Conservation (phyloP, 1,140 invertebrate genomes). For the Rhyzopertha dominica region DNA sequence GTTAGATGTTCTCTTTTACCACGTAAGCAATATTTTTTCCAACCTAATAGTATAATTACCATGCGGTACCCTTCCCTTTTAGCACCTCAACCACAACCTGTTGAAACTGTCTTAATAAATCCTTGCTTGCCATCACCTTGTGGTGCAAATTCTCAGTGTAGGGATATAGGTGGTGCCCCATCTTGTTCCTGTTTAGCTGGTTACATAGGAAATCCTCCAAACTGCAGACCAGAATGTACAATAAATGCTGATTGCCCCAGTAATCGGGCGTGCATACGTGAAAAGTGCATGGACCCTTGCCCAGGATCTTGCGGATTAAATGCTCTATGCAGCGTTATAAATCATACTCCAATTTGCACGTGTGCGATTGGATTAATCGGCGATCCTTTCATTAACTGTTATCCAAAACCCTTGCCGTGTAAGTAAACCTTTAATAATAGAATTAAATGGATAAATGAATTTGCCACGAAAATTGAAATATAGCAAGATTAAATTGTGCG, state of each 20-base stretch:
- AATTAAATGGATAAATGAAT: too few relatives aligned
- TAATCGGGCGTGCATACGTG: slow-evolving; percentile 54
- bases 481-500: too few relatives aligned
- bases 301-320: slow-evolving; percentile 60
- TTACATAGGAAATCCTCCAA: slow-evolving; percentile 51
- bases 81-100: slow-evolving; percentile 39
- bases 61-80: slow-evolving; percentile 26
- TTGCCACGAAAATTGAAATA: too few relatives aligned
- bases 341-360: slow-evolving; percentile 58
- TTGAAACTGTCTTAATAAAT: slow-evolving; percentile 45
- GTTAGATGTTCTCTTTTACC: slow-evolving; percentile 47
- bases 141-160: slow-evolving; percentile 65
- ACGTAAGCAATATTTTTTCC: slow-evolving; percentile 18
- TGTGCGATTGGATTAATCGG: slow-evolving; percentile 59
- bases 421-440: too few relatives aligned
- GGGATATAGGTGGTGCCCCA: slow-evolving; percentile 54
- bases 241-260: slow-evolving; percentile 66
- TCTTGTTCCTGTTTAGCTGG: slow-evolving; percentile 57
- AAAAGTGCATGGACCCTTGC: slow-evolving; percentile 63
- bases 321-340: slow-evolving; percentile 56
- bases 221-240: slow-evolving; percentile 63
- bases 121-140: slow-evolving; percentile 72
- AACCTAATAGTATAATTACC: background rate
- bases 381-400: slow-evolving; percentile 61
- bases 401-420: slow-evolving; percentile 45